A percentile compares a stretch with the other conserved stretches of the same genome.
phyloP scores from a whole-genome alignment of 2,113 vertebrate genomes.

The Taxidea taxus region DNA sequence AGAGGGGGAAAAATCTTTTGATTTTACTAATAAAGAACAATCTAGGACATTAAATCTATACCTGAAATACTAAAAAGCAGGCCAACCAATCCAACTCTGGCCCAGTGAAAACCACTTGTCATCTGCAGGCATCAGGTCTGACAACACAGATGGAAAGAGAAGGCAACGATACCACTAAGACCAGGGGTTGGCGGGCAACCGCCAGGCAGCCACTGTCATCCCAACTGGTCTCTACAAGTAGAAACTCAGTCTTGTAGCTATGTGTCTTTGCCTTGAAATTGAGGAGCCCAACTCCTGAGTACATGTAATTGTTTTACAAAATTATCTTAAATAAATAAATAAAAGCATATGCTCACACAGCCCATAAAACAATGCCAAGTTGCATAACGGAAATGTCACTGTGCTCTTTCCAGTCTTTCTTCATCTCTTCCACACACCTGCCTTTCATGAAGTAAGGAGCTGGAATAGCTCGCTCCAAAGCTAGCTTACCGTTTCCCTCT shows the following conservation, averaged over 20 bases:
- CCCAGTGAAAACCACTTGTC: not conserved
- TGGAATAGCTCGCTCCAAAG: not conserved
- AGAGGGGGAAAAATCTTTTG: not conserved
- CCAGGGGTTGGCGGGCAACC: rapidly evolving
- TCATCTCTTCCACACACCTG: not conserved
- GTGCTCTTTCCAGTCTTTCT: not conserved
- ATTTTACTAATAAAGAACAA: not conserved
- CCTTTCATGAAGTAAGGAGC: too few relatives aligned
- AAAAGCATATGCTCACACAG: not conserved
- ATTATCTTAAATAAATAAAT: not conserved
- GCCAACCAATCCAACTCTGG: not conserved
- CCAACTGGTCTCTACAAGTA: not conserved
- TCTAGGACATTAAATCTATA: not conserved
- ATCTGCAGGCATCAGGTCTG: not conserved
- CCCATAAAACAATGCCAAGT: not conserved
- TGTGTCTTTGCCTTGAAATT: not conserved
- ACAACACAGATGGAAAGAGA: not conserved
- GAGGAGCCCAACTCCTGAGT: not conserved
- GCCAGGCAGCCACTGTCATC: not conserved
- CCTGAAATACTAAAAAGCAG: not conserved
- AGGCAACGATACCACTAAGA: too few relatives aligned
- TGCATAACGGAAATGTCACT: not conserved
- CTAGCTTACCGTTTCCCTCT: not conserved
- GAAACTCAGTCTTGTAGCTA: not conserved
- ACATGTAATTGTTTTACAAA: not conserved